These are phyloP conservation scores for Eumacrocentrus americanus DNA, from an alignment of 2,888 invertebrate genomes.

Conservation along the genomic window DNA sequence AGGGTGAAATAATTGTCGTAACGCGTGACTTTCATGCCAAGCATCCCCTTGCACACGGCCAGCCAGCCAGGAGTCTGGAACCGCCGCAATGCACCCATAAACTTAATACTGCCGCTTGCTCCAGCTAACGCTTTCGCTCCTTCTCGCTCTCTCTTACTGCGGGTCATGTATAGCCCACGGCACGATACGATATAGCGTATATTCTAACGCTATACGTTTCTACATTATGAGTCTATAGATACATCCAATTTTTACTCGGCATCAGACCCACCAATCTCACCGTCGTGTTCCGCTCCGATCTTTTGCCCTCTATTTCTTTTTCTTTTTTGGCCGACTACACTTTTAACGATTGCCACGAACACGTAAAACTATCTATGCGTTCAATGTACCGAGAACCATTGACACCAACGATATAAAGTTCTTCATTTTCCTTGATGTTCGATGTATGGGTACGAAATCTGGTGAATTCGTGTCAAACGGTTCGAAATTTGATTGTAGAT, in stretches of 20 bases:
- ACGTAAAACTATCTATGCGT: conserved; percentile 6
- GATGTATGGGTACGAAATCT: no score
- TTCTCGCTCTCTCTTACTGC: conserved; percentile 21
- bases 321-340: conserved; percentile 21
- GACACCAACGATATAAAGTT: conserved; percentile 11
- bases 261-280: conserved; percentile 11
- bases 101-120: conserved; percentile 37
- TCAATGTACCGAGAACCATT: conserved; percentile 16
- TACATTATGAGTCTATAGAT: conserved; percentile 16
- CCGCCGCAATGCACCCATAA: conserved; percentile 58
- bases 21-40: conserved; percentile 57
- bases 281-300: conserved; percentile 1
- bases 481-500: no score
- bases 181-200: conserved; percentile 4
- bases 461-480: no score
- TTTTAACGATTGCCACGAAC: conserved; percentile 16
- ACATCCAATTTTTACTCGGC: conserved; percentile 21
- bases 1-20: conserved; percentile 57
- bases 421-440: neutral
- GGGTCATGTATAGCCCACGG: conserved; percentile 5
- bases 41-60: conserved; percentile 39
- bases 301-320: conserved; percentile 24
- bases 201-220: conserved; percentile 3
- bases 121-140: conserved; percentile 2
- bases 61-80: conserved; percentile 46